Percentiles rank a stretch among this genome's conserved stretches.
phyloP scores from a whole-genome alignment of 2,113 vertebrate species.

The Cryptoleucopteryx plumbea region DNA sequence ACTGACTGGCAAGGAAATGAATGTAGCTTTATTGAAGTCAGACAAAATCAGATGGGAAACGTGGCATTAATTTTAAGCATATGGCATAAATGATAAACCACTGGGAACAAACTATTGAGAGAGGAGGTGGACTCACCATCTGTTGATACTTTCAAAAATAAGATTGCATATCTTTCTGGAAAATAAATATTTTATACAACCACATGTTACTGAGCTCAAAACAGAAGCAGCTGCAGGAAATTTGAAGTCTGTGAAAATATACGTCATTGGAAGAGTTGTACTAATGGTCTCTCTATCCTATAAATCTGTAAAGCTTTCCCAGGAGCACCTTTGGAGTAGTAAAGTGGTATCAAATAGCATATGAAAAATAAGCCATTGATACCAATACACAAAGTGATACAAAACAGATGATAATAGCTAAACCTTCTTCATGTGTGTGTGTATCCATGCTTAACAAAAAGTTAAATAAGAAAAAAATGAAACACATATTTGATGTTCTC shows the following conservation, averaged over 20 bases:
- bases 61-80: constrained; percentile 39
- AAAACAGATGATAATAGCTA: neutral
- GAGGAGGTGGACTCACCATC: constrained; percentile 23
- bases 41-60: constrained; percentile 26
- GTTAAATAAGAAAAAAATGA: neutral
- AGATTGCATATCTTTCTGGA: constrained; percentile 4
- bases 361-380: neutral
- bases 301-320: neutral
- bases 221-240: constrained; percentile 28
- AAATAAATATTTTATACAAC: constrained; percentile 54
- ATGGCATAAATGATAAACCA: constrained; percentile 43
- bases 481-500: neutral
- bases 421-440: neutral
- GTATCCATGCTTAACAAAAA: neutral
- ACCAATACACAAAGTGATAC: neutral
- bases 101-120: constrained; percentile 47
- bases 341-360: neutral
- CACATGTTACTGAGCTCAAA: constrained; percentile 7
- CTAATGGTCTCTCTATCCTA: neutral
- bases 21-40: neutral
- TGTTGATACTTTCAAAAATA: constrained; percentile 34
- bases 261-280: neutral
- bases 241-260: constrained; percentile 2
- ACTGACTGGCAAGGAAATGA: neutral
- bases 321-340: neutral